A percentile compares a stretch with the other conserved stretches of the same genome.
phyloP scores from a whole-genome alignment of 2,113 vertebrate species.

The Oriolus oriolus region DNA sequence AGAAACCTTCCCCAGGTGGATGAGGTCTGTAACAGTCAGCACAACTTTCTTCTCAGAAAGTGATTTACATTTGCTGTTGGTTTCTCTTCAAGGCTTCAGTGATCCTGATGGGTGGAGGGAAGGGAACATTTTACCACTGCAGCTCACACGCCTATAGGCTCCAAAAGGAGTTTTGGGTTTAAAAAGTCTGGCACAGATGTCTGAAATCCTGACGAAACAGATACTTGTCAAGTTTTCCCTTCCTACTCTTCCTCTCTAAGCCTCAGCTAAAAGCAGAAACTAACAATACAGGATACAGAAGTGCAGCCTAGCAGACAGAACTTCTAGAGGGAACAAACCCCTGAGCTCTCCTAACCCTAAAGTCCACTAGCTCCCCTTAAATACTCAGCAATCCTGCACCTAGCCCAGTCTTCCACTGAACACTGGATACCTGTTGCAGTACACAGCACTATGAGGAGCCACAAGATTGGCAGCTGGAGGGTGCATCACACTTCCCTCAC shows the following conservation, averaged over 20 bases:
- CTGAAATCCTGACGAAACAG: neutral
- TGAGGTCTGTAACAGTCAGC: neutral
- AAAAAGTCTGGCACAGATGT: neutral
- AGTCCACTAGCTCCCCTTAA: neutral
- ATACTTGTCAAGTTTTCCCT: neutral
- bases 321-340: neutral
- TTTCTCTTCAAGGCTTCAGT: constrained; percentile 39
- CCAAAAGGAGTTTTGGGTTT: neutral
- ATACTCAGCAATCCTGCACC: neutral
- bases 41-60: constrained; percentile 56
- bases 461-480: neutral
- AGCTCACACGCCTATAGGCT: neutral
- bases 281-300: neutral
- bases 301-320: neutral
- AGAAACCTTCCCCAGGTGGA: constrained; percentile 30
- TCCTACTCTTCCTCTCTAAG: neutral
- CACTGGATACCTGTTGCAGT: neutral
- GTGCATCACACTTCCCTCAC: neutral
- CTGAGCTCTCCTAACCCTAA: neutral
- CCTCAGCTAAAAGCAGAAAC: neutral
- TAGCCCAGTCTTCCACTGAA: neutral
- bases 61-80: constrained; percentile 45
- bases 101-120: neutral
- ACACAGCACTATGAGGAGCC: neutral
- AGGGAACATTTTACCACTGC: neutral